A percentile compares a stretch with the other conserved stretches of the same genome.
phyloP scores from a whole-genome alignment of 1,140 invertebrate genomes.

The Bursaphelenchus mucronatus region DNA sequence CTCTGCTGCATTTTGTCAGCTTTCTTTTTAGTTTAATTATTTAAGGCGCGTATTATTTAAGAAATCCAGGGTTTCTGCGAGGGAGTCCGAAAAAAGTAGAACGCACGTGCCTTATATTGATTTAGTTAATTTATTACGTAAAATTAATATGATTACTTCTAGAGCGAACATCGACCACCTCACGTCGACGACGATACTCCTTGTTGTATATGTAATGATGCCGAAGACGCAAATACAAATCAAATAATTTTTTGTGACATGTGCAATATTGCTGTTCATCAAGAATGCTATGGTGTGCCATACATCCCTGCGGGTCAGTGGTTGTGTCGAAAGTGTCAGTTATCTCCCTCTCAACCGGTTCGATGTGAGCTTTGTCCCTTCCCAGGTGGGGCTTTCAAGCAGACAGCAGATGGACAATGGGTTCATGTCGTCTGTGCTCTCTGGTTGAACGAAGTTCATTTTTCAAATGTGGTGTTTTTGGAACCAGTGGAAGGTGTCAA shows the following conservation, averaged over 20 bases:
- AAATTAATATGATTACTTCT: constrained; percentile 17
- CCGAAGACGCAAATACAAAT: constrained; percentile 94
- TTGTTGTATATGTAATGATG: constrained; percentile 66
- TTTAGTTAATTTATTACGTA: neutral
- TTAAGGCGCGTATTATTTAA: no score
- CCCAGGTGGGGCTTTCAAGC: constrained; percentile 95
- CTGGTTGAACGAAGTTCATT: constrained; percentile 83
- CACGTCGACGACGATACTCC: constrained; percentile 40
- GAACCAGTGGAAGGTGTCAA: constrained; percentile 95
- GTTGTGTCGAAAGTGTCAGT: constrained; percentile 86
- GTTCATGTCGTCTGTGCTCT: constrained; percentile 96
- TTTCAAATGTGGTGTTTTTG: constrained; percentile 46
- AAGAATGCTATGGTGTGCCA: constrained; percentile 95
- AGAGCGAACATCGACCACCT: constrained; percentile 6
- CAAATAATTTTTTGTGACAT: constrained; percentile 93
- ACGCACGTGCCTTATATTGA: constrained; percentile 14
- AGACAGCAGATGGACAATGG: constrained; percentile 91
- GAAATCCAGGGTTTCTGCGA: constrained; percentile 9
- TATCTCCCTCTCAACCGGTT: constrained; percentile 88
- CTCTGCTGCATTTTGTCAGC: constrained; percentile 7
- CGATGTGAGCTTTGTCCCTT: constrained; percentile 96
- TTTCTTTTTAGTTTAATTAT: no score
- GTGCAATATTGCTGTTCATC: constrained; percentile 48
- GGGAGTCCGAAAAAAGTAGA: no score
- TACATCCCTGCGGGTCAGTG: constrained; percentile 98